Evolutionary conservation across 2,797 vertebrate species (phyloP).

Genomic region (Chelmon rostratus): DNA sequence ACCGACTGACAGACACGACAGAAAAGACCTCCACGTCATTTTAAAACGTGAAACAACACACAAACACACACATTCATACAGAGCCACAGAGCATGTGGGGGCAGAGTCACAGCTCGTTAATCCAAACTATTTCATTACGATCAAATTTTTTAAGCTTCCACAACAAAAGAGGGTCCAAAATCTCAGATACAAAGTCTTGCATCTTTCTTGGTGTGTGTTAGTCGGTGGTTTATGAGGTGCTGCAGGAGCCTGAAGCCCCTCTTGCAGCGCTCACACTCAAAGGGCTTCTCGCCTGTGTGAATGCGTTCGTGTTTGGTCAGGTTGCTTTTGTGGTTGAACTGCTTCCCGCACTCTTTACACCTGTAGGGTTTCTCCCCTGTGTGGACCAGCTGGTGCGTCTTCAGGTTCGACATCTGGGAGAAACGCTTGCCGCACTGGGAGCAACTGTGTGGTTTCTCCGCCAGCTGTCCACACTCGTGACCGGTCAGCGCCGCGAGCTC

Average conservation of each 20-base stretch:
- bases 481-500: rapidly evolving
- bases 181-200: not conserved
- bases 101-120: too few species aligned
- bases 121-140: too few species aligned
- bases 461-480: not conserved
- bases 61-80: too few species aligned
- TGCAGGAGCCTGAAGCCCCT: constrained; percentile 46
- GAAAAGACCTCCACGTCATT: too few species aligned
- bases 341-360: constrained; percentile 40
- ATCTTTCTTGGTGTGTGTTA: constrained; percentile 19
- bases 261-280: constrained; percentile 18
- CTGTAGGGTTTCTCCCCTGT: constrained; percentile 1
- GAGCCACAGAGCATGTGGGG: too few species aligned
- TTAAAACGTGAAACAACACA: too few species aligned
- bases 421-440: constrained; percentile 44
- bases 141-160: too few species aligned
- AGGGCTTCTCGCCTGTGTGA: constrained; percentile 43
- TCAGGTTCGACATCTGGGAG: not conserved
- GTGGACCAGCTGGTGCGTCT: constrained; percentile 40
- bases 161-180: not conserved
- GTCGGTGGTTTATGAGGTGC: constrained; percentile 30
- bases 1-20: too few species aligned
- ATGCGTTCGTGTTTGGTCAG: constrained; percentile 45
- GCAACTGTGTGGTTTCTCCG: constrained; percentile 30
- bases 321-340: constrained; percentile 41